These are phyloP conservation scores for Nematopogon swammerdamellus DNA, from an alignment of 2,888 invertebrate species.

Conservation along the genomic window DNA sequence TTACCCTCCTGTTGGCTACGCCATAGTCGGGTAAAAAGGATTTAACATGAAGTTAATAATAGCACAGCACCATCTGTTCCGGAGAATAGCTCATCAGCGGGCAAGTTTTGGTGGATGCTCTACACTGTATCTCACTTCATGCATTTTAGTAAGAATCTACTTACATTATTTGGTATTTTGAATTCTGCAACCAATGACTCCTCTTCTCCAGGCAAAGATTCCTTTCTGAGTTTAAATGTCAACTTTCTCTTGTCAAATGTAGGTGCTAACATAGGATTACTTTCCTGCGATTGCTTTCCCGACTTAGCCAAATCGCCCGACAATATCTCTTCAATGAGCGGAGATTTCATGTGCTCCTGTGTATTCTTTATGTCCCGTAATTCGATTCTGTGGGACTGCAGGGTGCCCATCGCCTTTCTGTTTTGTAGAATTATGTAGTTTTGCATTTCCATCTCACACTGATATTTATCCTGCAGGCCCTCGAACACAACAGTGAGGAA, in stretches of 20 bases:
- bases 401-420: constrained; percentile 68
- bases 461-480: constrained; percentile 75
- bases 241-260: constrained; percentile 33
- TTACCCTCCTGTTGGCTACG: no score
- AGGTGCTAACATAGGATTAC: constrained; percentile 13
- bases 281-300: constrained; percentile 5
- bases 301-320: constrained; percentile 13
- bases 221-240: constrained; percentile 57
- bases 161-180: constrained; percentile 56
- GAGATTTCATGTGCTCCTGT: constrained; percentile 26
- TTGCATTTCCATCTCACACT: constrained; percentile 63
- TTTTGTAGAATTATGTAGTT: constrained; percentile 68
- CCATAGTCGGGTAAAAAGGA: no score
- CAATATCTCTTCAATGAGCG: constrained; percentile 61
- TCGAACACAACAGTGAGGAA: constrained; percentile 78
- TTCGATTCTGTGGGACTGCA: constrained; percentile 73
- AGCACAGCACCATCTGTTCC: no score
- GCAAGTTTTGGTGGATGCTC: no score
- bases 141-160: no score
- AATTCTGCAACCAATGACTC: constrained; percentile 60
- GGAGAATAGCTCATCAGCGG: no score
- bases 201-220: constrained; percentile 51
- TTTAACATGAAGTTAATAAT: no score
- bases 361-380: constrained; percentile 60
- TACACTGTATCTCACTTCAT: no score